phyloP scores from a whole-genome alignment of 2,888 invertebrate species.

The Drosophila prostipennis region DNA sequence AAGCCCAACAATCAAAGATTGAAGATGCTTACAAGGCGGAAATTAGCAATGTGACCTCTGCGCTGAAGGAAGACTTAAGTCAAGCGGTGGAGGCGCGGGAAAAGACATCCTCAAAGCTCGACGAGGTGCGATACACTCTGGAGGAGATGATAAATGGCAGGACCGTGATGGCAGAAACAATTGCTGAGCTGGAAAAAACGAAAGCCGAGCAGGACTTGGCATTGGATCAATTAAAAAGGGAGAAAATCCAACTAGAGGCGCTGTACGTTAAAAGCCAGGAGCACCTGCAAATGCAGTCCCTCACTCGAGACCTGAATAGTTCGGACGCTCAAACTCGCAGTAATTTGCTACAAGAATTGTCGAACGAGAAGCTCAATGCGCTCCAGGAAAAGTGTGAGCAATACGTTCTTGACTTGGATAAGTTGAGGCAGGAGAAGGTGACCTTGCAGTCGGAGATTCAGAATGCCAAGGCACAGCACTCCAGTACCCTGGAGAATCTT shows the following conservation, averaged over 20 bases:
- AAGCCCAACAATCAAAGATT: conserved; percentile 4
- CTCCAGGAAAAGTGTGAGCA: conserved; percentile 19
- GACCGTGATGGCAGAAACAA: not conserved
- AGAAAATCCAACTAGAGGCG: conserved; percentile 56
- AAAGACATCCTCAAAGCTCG: not conserved
- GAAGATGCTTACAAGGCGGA: not conserved
- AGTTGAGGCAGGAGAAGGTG: conserved; percentile 36
- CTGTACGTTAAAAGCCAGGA: conserved; percentile 37
- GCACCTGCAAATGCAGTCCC: conserved; percentile 33
- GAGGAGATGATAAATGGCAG: not conserved
- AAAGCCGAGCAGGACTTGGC: conserved; percentile 18
- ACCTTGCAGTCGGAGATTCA: not conserved
- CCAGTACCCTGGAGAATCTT: not conserved
- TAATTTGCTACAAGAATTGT: not conserved
- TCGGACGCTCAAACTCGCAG: not conserved
- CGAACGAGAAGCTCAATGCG: conserved; percentile 18
- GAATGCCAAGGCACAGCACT: not conserved
- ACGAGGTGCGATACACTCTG: not conserved
- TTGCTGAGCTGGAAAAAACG: conserved; percentile 27
- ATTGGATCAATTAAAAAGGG: conserved; percentile 28
- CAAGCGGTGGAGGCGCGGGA: not conserved
- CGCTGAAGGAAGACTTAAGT: not conserved
- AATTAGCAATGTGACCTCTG: not conserved
- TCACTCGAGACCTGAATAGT: not conserved
- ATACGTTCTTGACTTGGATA: conserved; percentile 24